Evolutionary conservation across 2,888 invertebrate species (phyloP).

Genomic region (Byasa hedistus): DNA sequence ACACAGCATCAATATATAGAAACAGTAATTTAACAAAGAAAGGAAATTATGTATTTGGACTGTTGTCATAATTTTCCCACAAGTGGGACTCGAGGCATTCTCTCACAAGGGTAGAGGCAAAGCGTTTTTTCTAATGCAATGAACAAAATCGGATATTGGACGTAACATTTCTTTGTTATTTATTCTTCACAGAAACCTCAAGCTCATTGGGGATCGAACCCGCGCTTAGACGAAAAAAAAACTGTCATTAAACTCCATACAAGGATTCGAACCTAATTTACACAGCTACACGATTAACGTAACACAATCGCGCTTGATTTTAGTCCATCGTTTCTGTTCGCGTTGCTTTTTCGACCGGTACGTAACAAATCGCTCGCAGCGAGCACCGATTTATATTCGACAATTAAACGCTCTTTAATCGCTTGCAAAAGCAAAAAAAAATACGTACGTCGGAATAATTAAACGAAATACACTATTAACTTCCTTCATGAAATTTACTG

Average conservation of each 20-base stretch:
- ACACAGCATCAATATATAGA: too few relatives aligned
- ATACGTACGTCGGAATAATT: conserved; percentile 23
- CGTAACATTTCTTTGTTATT: too few relatives aligned
- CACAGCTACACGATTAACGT: neutral
- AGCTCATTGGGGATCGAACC: too few relatives aligned
- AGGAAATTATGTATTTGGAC: too few relatives aligned
- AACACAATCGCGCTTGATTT: neutral
- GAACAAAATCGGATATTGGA: too few relatives aligned
- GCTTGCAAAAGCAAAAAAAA: conserved; percentile 16
- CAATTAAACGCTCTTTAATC: conserved; percentile 29
- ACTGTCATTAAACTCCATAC: neutral
- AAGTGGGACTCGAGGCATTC: too few relatives aligned
- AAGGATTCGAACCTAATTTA: neutral
- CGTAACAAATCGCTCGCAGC: conserved; percentile 17
- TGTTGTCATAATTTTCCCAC: too few relatives aligned
- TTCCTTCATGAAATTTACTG: conserved; percentile 18
- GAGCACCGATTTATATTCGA: conserved; percentile 27
- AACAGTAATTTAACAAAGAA: too few relatives aligned
- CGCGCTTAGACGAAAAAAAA: neutral
- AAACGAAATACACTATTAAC: conserved; percentile 26
- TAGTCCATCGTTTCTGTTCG: conserved; percentile 5
- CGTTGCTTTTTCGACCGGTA: conserved; percentile 18
- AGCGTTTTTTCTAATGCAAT: too few relatives aligned
- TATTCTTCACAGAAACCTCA: too few relatives aligned
- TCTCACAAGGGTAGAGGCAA: too few relatives aligned